These are phyloP conservation scores for Samia ricini DNA, from an alignment of 1,140 invertebrate species.

Conservation along the genomic window DNA sequence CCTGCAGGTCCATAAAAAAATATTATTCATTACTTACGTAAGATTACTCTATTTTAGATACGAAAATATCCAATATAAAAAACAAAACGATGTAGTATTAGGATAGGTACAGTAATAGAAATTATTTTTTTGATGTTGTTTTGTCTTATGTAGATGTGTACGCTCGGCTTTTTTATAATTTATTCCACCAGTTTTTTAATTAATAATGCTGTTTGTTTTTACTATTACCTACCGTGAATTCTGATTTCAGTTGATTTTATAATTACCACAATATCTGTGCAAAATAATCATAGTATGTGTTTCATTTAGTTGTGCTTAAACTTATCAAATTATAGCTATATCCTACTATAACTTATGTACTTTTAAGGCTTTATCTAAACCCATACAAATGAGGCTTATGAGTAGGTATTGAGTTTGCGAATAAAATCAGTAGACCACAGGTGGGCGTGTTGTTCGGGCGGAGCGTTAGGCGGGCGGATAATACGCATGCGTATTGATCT, in stretches of 20 bases:
- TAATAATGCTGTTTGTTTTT: slow-evolving; percentile 64
- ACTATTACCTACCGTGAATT: slow-evolving; percentile 26
- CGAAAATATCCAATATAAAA: not conserved
- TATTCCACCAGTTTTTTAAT: slow-evolving; percentile 59
- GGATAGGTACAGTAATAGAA: slow-evolving; percentile 26
- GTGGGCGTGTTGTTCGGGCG: slow-evolving; percentile 68
- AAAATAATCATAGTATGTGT: not conserved
- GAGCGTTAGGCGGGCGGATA: slow-evolving; percentile 49
- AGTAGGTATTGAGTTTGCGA: slow-evolving; percentile 46
- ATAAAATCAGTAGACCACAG: slow-evolving; percentile 55
- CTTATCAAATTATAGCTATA: not conserved
- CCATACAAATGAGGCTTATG: not conserved
- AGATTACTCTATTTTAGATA: too few species aligned
- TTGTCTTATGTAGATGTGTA: slow-evolving; percentile 60
- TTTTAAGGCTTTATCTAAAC: not conserved
- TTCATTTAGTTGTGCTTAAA: not conserved
- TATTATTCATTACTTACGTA: too few species aligned
- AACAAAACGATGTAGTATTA: not conserved
- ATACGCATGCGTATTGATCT: slow-evolving; percentile 56
- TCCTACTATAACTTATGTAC: not conserved
- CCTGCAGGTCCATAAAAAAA: too few species aligned
- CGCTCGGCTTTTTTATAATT: slow-evolving; percentile 66
- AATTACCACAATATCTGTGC: not conserved
- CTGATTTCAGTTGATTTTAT: not conserved
- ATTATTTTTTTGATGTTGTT: slow-evolving; percentile 47